Conservation (phyloP, 2,113 vertebrate species). For the Ciconia boyciana region DNA sequence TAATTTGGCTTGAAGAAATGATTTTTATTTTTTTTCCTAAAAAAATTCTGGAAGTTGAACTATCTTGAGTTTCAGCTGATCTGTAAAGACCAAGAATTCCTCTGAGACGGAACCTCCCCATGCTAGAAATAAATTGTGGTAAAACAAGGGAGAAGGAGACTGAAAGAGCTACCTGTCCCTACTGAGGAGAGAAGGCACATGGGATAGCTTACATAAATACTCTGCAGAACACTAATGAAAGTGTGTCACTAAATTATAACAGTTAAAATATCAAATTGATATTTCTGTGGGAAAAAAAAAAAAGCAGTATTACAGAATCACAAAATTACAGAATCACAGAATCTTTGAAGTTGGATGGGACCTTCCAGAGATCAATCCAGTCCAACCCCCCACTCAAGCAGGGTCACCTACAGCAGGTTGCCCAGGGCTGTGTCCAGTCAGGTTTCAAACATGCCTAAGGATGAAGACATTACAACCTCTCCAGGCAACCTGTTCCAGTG, state of each 20-base stretch:
- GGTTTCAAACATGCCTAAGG: neutral
- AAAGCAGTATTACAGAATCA: neutral
- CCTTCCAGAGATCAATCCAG: neutral
- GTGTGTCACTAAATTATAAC: neutral
- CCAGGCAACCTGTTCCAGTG: neutral
- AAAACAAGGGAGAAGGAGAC: neutral
- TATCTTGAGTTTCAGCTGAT: neutral
- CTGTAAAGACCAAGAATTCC: neutral
- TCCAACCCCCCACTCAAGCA: neutral
- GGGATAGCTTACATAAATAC: neutral
- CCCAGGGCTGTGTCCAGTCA: neutral
- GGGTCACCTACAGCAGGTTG: too few species aligned
- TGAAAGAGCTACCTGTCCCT: accelerated
- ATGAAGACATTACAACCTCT: neutral
- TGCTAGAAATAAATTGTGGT: neutral
- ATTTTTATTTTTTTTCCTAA: neutral
- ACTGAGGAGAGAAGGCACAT: neutral
- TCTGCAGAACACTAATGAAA: neutral
- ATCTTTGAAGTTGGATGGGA: neutral
- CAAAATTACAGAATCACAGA: neutral
- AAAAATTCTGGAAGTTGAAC: neutral
- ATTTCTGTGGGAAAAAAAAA: neutral
- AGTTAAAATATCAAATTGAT: neutral
- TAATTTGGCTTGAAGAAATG: neutral
- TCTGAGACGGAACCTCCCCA: neutral